phyloP scores from a whole-genome alignment of 2,113 vertebrate genomes.

The Cyprinodon variegatus region DNA sequence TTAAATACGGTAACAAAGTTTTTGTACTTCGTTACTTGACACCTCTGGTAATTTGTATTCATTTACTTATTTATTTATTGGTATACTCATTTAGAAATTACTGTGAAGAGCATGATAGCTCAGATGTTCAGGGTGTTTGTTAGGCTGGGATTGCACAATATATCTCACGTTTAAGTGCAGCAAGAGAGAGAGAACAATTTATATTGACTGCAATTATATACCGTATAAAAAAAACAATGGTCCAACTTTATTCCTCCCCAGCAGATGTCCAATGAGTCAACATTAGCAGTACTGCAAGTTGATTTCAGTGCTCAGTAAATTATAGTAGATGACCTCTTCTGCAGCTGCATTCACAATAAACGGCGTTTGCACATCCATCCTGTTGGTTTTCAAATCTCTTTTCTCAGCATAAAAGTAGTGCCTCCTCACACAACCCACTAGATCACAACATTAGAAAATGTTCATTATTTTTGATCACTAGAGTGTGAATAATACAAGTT shows the following conservation, averaged over 20 bases:
- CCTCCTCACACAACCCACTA: background rate
- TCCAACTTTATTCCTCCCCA: background rate
- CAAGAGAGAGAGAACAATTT: background rate
- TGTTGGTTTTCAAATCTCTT: background rate
- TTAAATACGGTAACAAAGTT: too few species aligned
- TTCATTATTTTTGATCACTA: background rate
- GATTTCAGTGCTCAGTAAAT: background rate
- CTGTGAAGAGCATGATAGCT: background rate
- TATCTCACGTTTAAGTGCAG: background rate
- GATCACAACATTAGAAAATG: background rate
- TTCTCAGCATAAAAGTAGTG: background rate
- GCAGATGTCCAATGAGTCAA: too few species aligned
- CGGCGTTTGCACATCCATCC: background rate
- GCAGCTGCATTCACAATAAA: background rate
- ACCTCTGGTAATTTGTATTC: too few species aligned
- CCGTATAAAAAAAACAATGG: background rate
- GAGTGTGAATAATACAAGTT: background rate
- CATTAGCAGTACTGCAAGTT: background rate
- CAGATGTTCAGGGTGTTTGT: background rate
- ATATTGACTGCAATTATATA: background rate
- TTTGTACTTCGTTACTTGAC: too few species aligned
- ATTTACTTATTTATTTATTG: too few species aligned
- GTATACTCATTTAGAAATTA: background rate
- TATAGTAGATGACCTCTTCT: background rate
- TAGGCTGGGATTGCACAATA: background rate